Conservation (phyloP, 2,797 vertebrate species). For the Calcarius lapponicus region DNA sequence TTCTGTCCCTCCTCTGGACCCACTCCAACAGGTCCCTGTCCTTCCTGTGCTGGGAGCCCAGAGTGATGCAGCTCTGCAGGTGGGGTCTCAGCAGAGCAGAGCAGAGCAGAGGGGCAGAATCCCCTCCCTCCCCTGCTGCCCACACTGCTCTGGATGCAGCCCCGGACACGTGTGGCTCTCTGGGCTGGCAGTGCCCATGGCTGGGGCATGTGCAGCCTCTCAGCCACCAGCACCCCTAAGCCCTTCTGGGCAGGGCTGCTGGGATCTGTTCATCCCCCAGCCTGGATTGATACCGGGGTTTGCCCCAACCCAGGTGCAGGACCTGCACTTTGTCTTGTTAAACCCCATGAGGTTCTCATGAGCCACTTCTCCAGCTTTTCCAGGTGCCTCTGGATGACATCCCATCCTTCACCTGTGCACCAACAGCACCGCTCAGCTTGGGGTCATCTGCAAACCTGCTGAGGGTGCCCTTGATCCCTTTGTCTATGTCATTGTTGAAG, state of each 20-base stretch:
- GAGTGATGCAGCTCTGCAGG: neutral
- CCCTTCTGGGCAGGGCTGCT: accelerated
- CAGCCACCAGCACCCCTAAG: neutral
- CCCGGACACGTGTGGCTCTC: neutral
- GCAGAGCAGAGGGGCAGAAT: neutral
- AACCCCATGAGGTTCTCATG: neutral
- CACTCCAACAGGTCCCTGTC: accelerated
- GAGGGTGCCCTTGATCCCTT: accelerated
- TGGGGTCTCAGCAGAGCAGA: neutral
- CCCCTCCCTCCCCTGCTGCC: neutral
- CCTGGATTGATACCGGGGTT: accelerated
- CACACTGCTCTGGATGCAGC: neutral
- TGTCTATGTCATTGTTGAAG: neutral
- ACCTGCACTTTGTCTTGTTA: neutral
- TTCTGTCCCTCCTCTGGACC: neutral
- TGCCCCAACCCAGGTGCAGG: neutral
- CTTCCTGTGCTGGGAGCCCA: neutral
- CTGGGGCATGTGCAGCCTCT: neutral
- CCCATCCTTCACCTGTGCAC: neutral
- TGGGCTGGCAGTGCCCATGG: neutral
- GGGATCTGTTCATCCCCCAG: neutral
- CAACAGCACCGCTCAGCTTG: neutral
- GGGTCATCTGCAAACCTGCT: neutral
- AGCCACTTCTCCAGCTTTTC: neutral
- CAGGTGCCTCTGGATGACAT: neutral